Conservation (phyloP, 2,888 invertebrate species). For the Drymonia ruficornis region DNA sequence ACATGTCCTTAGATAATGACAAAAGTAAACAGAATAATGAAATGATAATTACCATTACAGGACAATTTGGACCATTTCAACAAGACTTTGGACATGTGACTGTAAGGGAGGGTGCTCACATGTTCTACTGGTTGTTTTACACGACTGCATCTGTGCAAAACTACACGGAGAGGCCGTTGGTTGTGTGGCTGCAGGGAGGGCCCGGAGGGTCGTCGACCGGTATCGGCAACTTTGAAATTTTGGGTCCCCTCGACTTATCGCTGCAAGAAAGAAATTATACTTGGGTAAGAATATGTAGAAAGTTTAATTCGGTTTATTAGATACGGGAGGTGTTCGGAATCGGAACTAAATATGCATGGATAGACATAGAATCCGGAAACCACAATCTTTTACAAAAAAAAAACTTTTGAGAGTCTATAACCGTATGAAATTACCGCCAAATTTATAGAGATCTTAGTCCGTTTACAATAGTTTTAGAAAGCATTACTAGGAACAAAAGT, state of each 20-base stretch:
- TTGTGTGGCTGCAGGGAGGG: conserved; percentile 96
- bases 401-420: too few relatives aligned
- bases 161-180: conserved; percentile 88
- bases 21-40: conserved; percentile 7
- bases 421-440: too few relatives aligned
- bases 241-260: conserved; percentile 89
- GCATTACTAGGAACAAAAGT: too few relatives aligned
- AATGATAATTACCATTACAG: conserved; percentile 37
- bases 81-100: conserved; percentile 91
- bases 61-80: conserved; percentile 84
- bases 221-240: conserved; percentile 94
- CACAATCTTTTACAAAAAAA: too few relatives aligned
- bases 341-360: too few relatives aligned
- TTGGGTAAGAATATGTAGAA: conserved; percentile 85
- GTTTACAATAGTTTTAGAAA: too few relatives aligned
- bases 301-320: too few relatives aligned
- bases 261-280: conserved; percentile 88
- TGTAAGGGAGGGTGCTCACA: conserved; percentile 90
- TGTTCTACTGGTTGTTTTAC: conserved; percentile 95
- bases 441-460: too few relatives aligned
- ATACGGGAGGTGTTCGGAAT: too few relatives aligned
- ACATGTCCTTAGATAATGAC: conserved; percentile 8
- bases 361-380: too few relatives aligned
- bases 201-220: conserved; percentile 92
- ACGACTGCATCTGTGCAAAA: conserved; percentile 86